Evolutionary conservation across 2,113 vertebrate genomes (phyloP).

Genomic region (Emydocephalus ijimae): DNA sequence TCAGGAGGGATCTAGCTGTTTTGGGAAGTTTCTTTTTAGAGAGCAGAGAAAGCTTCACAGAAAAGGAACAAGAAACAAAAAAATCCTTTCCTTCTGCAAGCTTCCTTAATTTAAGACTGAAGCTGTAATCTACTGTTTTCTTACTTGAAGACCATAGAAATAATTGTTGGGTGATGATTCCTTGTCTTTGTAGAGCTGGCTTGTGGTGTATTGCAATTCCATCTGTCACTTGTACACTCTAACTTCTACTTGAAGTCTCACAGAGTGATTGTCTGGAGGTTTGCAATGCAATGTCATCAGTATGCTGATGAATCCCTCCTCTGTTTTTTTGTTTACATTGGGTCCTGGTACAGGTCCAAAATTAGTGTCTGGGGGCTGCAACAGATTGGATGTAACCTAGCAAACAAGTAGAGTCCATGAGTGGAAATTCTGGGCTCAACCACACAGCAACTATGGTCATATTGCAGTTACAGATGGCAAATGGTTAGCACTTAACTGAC

Average conservation of each 20-base stretch:
- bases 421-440: background rate
- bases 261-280: background rate
- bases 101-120: background rate
- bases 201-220: background rate
- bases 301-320: background rate
- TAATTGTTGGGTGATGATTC: background rate
- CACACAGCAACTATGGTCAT: background rate
- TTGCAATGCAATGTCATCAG: background rate
- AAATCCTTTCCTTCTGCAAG: background rate
- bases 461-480: background rate
- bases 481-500: background rate
- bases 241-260: slow-evolving; percentile 2
- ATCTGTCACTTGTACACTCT: background rate
- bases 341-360: background rate
- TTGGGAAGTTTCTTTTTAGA: background rate
- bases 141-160: background rate
- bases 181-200: background rate
- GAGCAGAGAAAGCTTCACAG: background rate
- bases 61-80: background rate
- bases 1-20: background rate
- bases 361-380: background rate
- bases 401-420: background rate
- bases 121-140: background rate
- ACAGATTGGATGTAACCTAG: background rate
- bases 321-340: background rate